Percentiles rank a stretch among this genome's conserved stretches.
These are phyloP conservation scores for Isoperla grammatica DNA, from an alignment of 2,888 invertebrate species.

Conservation along the genomic window DNA sequence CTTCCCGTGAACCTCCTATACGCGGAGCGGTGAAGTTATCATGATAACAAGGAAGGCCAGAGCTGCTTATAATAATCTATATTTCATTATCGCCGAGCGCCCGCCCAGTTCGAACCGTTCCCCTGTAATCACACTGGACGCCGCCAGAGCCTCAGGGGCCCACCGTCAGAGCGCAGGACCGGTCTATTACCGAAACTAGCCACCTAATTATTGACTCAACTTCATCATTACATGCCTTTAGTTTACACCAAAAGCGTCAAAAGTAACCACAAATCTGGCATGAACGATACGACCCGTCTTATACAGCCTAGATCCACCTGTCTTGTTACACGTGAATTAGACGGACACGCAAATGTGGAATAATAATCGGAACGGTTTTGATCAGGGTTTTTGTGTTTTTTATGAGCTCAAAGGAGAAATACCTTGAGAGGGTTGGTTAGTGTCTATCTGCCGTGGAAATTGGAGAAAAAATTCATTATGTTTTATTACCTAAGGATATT, in stretches of 20 bases:
- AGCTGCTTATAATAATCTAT: conserved; percentile 15
- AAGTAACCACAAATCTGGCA: not conserved
- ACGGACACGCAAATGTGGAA: too few relatives aligned
- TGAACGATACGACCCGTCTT: too few relatives aligned
- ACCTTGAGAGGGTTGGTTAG: too few relatives aligned
- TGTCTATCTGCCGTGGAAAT: too few relatives aligned
- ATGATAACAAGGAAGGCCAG: conserved; percentile 12
- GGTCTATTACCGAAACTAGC: conserved; percentile 7
- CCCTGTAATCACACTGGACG: conserved; percentile 8
- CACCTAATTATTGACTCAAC: conserved; percentile 17
- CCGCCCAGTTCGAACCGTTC: not conserved
- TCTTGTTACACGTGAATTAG: not conserved
- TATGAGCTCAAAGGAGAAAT: too few relatives aligned
- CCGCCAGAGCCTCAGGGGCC: conserved; percentile 10
- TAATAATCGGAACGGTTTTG: too few relatives aligned
- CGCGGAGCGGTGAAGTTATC: not conserved
- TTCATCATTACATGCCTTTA: conserved; percentile 8
- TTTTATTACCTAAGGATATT: too few relatives aligned
- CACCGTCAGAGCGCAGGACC: conserved; percentile 8
- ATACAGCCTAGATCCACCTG: too few relatives aligned
- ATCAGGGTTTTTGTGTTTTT: too few relatives aligned
- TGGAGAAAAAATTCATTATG: too few relatives aligned
- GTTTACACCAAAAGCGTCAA: not conserved
- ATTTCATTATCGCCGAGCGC: conserved; percentile 14
- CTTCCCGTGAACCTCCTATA: too few relatives aligned